These are phyloP conservation scores for Rhincodon typus DNA, from an alignment of 2,797 vertebrate species.

Conservation along the genomic window DNA sequence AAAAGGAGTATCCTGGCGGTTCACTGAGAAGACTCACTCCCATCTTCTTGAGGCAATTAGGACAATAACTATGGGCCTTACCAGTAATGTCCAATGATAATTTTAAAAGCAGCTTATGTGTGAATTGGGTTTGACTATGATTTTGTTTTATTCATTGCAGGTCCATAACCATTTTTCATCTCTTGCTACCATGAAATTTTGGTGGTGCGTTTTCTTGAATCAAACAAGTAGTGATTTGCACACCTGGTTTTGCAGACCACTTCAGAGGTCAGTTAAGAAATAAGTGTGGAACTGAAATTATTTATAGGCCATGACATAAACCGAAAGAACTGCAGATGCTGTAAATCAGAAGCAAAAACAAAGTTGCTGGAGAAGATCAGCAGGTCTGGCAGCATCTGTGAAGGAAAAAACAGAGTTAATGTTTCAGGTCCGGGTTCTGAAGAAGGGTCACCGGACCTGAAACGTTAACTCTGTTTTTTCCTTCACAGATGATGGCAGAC, in stretches of 20 bases:
- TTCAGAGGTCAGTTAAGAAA: neutral
- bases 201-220: neutral
- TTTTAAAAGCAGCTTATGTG: neutral
- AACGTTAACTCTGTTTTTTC: too few relatives aligned
- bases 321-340: too few relatives aligned
- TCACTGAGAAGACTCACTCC: neutral
- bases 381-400: too few relatives aligned
- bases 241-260: neutral
- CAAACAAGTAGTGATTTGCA: neutral
- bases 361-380: too few relatives aligned
- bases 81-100: neutral
- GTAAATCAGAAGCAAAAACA: too few relatives aligned
- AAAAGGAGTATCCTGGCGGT: neutral
- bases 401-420: too few relatives aligned
- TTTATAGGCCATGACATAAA: too few relatives aligned
- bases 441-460: too few relatives aligned
- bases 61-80: neutral
- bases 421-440: too few relatives aligned
- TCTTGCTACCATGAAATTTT: neutral
- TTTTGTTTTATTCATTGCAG: neutral
- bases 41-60: neutral
- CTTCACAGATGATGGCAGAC: too few relatives aligned
- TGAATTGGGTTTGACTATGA: neutral
- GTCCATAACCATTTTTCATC: neutral
- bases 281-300: neutral